phyloP scores from a whole-genome alignment of 2,113 vertebrate species.

The Indri indri region DNA sequence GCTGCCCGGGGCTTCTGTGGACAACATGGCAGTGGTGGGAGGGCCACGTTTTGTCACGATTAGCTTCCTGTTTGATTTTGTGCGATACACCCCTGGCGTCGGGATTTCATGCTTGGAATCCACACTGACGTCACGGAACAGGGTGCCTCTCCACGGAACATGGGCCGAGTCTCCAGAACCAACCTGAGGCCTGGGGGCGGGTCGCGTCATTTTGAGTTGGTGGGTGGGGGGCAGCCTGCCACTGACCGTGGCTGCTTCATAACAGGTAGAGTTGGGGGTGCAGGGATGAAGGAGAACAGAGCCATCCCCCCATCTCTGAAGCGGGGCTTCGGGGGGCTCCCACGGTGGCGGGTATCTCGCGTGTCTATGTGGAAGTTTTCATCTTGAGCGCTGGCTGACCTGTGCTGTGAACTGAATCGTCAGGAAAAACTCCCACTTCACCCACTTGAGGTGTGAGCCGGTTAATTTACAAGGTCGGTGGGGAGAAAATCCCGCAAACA shows the following conservation, averaged over 20 bases:
- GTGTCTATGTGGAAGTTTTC: fast-evolving
- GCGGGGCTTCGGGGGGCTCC: background rate
- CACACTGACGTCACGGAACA: fast-evolving
- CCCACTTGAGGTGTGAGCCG: background rate
- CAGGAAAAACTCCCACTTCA: background rate
- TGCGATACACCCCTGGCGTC: too few relatives aligned
- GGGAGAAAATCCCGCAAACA: background rate
- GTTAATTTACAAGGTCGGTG: background rate
- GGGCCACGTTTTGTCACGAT: fast-evolving
- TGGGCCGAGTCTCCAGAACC: fast-evolving
- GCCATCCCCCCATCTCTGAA: fast-evolving
- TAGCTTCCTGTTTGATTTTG: background rate
- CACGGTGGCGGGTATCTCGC: fast-evolving
- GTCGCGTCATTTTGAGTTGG: fast-evolving
- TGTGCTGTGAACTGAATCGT: background rate
- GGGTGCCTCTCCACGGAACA: fast-evolving
- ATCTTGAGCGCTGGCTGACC: fast-evolving
- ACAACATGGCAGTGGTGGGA: fast-evolving
- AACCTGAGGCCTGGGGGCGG: fast-evolving
- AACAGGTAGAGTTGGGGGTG: background rate
- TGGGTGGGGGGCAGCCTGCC: fast-evolving
- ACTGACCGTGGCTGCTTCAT: fast-evolving
- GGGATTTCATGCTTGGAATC: background rate
- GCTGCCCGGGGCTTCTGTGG: fast-evolving
- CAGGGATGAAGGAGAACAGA: background rate